Evolutionary conservation across 1,140 invertebrate species (phyloP), one percentile per base, ranked within the genome.

Genomic region (Ostrea edulis): DNA sequence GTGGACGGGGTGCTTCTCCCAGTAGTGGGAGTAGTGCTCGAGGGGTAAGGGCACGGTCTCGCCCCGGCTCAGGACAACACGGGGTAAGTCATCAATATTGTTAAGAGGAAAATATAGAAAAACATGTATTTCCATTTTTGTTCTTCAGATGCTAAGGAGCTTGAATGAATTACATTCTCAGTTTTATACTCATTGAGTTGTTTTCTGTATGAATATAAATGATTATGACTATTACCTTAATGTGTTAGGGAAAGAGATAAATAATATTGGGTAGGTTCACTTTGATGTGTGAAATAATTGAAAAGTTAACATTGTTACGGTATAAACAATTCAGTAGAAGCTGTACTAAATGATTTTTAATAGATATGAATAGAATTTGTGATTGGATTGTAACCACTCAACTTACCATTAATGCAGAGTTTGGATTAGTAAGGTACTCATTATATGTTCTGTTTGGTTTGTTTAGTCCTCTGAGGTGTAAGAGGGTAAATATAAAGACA

Each of bases 1-100:
- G 93, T 89, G 94, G 90, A 20, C 89, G 92, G 44, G 93, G 92
- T 29, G 93, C 89, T 11, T 93, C 93, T n/a, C 93, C 93, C n/a
- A 90, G 92, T 65, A 93, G 93, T 90, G 91, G 92, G 62, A 90
- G 91, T 25, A 90, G 91, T 83, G 91, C 91, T 22, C 55, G 90
- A 17, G 92, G 90, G 81, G 87, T 87, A 35, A 89, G 92, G 68
- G 87, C 91, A 7, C 87, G 92, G 54, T 93, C 93, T 35, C 86
- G 92, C 82, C 92, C 92, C 65, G 91, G 90, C 17, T 93, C 92
- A 82, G 93, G 91, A 54, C 92, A 91, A 54, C 92, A 93, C 84
- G 91, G 86, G 86, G 90, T 92, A 93, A 89, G 93, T 62, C 14
- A 25, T 11, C 25, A 77, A 25, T 77, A 14, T 25, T 29, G 25